These are phyloP conservation scores for Junonia oenone DNA, from an alignment of 2,888 invertebrate genomes.

Conservation along the genomic window DNA sequence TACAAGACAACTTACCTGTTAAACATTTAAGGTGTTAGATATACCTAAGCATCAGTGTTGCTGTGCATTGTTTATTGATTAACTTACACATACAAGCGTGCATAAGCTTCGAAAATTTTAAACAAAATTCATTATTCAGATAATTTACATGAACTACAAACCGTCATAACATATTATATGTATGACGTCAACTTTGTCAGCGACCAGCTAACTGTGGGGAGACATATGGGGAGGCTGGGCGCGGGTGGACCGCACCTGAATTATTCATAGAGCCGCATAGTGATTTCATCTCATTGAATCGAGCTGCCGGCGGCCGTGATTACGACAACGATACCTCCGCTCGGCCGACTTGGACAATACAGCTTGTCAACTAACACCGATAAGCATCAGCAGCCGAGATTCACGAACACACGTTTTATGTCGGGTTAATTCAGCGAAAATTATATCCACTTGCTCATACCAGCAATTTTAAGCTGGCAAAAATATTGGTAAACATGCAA, in stretches of 20 bases:
- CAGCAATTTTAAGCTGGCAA: background rate
- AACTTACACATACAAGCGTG: background rate
- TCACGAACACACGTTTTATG: background rate
- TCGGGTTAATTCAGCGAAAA: background rate
- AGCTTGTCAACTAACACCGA: constrained; percentile 52
- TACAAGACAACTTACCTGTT: background rate
- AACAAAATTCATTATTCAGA: background rate
- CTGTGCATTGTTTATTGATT: background rate
- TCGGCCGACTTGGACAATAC: constrained; percentile 45
- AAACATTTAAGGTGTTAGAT: background rate
- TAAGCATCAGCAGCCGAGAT: constrained; percentile 18
- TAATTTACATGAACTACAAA: constrained; percentile 9
- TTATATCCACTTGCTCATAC: background rate
- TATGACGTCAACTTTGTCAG: constrained; percentile 48
- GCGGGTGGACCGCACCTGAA: constrained; percentile 60
- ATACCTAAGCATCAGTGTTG: background rate
- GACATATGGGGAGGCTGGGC: constrained; percentile 36
- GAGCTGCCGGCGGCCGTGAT: constrained; percentile 71
- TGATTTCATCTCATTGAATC: constrained; percentile 79
- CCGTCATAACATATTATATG: constrained; percentile 17
- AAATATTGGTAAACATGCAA: background rate
- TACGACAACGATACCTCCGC: constrained; percentile 64
- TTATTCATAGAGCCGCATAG: constrained; percentile 77
- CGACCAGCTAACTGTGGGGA: constrained; percentile 25
- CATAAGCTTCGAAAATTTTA: background rate